Conservation (phyloP, 2,888 invertebrate genomes). For the Tillus elongatus region DNA sequence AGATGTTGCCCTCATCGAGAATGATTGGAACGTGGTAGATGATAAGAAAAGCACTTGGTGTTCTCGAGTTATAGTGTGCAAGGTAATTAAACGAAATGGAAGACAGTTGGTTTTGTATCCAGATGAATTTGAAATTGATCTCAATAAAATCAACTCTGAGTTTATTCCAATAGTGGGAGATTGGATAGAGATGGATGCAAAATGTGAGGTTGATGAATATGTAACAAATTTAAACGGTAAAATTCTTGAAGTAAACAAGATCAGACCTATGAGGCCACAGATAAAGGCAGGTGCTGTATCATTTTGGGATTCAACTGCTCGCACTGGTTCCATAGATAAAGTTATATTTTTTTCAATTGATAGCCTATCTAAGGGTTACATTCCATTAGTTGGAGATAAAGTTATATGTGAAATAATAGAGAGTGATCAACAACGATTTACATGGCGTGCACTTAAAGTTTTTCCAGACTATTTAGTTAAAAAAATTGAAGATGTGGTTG, state of each 20-base stretch:
- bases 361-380: conserved; percentile 46
- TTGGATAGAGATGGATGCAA: conserved; percentile 55
- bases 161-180: conserved; percentile 64
- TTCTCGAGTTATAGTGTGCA: conserved; percentile 36
- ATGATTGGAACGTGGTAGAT: conserved; percentile 42
- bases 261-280: conserved; percentile 53
- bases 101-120: conserved; percentile 45
- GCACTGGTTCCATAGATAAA: conserved; percentile 50
- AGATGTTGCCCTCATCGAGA: conserved; percentile 30
- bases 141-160: conserved; percentile 53
- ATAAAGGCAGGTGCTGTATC: conserved; percentile 46
- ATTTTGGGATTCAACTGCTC: conserved; percentile 35
- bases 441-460: conserved; percentile 53
- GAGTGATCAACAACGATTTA: conserved; percentile 51
- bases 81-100: conserved; percentile 39
- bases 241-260: conserved; percentile 52
- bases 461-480: conserved; percentile 28
- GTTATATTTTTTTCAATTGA: conserved; percentile 52
- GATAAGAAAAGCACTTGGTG: conserved; percentile 31
- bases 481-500: conserved; percentile 10
- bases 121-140: conserved; percentile 48
- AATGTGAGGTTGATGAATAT: conserved; percentile 52
- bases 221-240: conserved; percentile 45
- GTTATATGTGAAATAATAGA: conserved; percentile 63
- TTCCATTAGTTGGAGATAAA: conserved; percentile 52